Percentiles rank a stretch among this genome's conserved stretches.
phyloP scores from a whole-genome alignment of 2,888 invertebrate genomes.

The Ariolimax columbianus region DNA sequence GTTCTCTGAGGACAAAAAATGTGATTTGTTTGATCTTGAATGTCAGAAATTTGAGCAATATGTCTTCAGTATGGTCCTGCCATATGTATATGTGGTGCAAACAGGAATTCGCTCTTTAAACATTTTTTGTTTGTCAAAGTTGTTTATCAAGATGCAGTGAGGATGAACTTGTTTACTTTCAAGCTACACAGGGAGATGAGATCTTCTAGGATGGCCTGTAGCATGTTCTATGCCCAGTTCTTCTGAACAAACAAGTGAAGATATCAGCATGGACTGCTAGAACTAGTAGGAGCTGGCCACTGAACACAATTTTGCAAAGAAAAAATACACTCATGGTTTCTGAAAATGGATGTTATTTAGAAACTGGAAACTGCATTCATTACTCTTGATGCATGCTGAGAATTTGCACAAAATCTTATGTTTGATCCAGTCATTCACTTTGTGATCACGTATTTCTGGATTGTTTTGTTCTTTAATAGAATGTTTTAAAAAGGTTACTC shows the following conservation, averaged over 20 bases:
- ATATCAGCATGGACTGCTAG: background rate
- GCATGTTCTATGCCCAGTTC: background rate
- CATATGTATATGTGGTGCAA: background rate
- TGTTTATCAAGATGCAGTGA: background rate
- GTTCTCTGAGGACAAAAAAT: constrained; percentile 7
- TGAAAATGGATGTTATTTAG: too few species aligned
- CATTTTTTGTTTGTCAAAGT: background rate
- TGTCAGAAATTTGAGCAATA: background rate
- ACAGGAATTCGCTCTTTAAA: background rate
- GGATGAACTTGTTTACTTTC: background rate
- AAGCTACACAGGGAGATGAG: background rate
- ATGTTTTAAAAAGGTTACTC: background rate
- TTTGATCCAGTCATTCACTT: background rate
- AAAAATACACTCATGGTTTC: too few species aligned
- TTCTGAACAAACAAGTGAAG: background rate
- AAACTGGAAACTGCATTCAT: background rate
- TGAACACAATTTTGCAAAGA: too few species aligned
- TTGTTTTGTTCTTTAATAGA: background rate
- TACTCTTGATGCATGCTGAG: background rate
- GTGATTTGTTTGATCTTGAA: background rate
- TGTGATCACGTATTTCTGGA: background rate
- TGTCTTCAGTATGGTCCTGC: background rate
- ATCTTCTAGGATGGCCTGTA: background rate
- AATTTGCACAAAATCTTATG: background rate
- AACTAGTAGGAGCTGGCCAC: too few species aligned